Evolutionary conservation across 2,888 invertebrate species (phyloP), one percentile per base, ranked within the genome.

Genomic region (Leistus spinibarbis): DNA sequence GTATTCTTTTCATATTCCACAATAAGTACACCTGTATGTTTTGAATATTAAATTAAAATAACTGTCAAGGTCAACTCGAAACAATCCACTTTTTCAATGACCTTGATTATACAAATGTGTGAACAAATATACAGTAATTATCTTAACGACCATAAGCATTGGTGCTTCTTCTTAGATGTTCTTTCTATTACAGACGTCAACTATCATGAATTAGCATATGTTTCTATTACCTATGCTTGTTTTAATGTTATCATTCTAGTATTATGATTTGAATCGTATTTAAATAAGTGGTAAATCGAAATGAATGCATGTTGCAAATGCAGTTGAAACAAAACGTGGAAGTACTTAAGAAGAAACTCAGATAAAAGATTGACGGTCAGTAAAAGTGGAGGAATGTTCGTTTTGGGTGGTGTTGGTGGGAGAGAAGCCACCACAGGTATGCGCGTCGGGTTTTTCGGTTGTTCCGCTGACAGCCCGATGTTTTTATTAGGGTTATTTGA

Each of bases 401-500:
- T 57, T 57, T 19, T 19, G 16, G 57, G 2, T 13, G 57, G 10
- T 5, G 40, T 40, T 2, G 13, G 13, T 10, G 40, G 13, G 40
- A 40, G 5, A 40, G 13, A 40, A 7, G 9, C 4, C 7, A 40
- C 40, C 40, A 40, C 40, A 40, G 40, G 40, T 40, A 40, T 40
- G 40, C 40, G 40, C 7, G 7, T 40, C 13, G 13, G 40, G 40
- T 40, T 40, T 40, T 40, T 40, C 40, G 40, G 40, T 40, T 40
- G 60, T 22, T 60, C 20, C 60, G 22, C 10, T 60, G 60, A 60
- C 17, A 60, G 60, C 19, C 60, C 69, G 71, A 71, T 71, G 71
- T 72, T 72, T 72, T 72, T 72, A 72, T 72, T 72, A 65, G 72
- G 72, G 72, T 72, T 71, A 63, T 72, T 72, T 57, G 65, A 62